Evolutionary conservation across 2,113 vertebrate genomes (phyloP).

Genomic region (Lampris incognitus): DNA sequence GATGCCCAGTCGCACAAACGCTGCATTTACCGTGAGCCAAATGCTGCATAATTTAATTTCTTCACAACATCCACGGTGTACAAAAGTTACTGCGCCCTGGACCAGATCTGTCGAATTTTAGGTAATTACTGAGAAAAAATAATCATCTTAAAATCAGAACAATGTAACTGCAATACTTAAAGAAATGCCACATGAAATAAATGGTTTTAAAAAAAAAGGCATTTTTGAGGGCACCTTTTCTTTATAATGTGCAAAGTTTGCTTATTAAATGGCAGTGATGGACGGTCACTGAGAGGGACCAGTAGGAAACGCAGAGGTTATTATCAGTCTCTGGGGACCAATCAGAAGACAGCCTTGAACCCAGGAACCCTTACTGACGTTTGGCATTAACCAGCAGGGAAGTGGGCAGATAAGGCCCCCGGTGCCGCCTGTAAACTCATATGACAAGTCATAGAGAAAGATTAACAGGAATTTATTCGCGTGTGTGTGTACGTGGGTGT

Average conservation of each 20-base stretch:
- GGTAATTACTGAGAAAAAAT: background rate
- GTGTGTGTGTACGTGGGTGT: too few species aligned
- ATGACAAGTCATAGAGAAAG: conserved; percentile 17
- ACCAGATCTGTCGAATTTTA: background rate
- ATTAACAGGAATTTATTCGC: background rate
- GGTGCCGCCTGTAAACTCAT: conserved; percentile 50
- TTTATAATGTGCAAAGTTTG: conserved; percentile 12
- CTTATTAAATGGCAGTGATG: background rate
- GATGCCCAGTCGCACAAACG: background rate
- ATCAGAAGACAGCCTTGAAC: conserved; percentile 43
- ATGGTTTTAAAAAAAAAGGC: too few species aligned
- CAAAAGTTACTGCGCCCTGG: too few species aligned
- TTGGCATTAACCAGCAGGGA: conserved; percentile 50
- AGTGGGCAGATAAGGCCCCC: conserved; percentile 45
- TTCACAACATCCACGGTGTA: too few species aligned
- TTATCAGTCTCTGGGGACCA: conserved; percentile 37
- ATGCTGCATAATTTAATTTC: too few species aligned
- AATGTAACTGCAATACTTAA: background rate
- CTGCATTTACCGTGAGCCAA: too few species aligned
- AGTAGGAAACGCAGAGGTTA: conserved; percentile 17
- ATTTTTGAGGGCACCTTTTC: too few species aligned
- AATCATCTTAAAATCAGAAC: background rate
- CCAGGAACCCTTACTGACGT: conserved; percentile 50
- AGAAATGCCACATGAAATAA: too few species aligned
- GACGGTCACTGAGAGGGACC: conserved; percentile 34